These are phyloP conservation scores for Tyto alba DNA, from an alignment of 2,113 vertebrate species.

Conservation along the genomic window DNA sequence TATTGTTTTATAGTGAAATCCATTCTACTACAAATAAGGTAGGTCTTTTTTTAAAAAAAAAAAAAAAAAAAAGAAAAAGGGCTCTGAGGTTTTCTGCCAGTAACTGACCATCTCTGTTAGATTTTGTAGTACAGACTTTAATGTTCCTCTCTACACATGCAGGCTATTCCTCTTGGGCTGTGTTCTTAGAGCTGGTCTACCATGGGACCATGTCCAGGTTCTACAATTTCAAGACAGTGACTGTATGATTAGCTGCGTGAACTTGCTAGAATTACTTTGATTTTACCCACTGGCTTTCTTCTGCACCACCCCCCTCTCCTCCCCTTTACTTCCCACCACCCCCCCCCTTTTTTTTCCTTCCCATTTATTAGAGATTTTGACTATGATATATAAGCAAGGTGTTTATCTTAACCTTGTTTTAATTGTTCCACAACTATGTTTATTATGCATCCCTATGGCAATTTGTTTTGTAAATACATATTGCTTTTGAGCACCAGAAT, in stretches of 20 bases:
- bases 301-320: no score
- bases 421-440: neutral
- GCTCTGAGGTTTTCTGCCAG: neutral
- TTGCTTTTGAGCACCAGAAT: neutral
- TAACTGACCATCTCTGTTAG: neutral
- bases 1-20: neutral
- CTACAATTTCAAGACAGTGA: neutral
- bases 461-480: neutral
- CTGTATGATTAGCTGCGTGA: neutral
- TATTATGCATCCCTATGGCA: neutral
- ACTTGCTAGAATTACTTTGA: neutral
- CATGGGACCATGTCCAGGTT: neutral
- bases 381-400: neutral
- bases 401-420: neutral
- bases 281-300: neutral
- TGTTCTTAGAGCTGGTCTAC: neutral
- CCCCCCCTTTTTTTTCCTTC: neutral
- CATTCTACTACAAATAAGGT: neutral
- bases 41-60: neutral
- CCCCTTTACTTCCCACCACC: no score
- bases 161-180: neutral
- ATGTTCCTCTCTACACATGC: neutral
- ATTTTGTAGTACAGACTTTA: neutral
- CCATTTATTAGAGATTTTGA: neutral
- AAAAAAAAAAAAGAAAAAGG: no score